Percentiles rank a stretch among this genome's conserved stretches.
Evolutionary conservation across 2,888 invertebrate genomes (phyloP).

Genomic region (Siphlonurus alternatus): DNA sequence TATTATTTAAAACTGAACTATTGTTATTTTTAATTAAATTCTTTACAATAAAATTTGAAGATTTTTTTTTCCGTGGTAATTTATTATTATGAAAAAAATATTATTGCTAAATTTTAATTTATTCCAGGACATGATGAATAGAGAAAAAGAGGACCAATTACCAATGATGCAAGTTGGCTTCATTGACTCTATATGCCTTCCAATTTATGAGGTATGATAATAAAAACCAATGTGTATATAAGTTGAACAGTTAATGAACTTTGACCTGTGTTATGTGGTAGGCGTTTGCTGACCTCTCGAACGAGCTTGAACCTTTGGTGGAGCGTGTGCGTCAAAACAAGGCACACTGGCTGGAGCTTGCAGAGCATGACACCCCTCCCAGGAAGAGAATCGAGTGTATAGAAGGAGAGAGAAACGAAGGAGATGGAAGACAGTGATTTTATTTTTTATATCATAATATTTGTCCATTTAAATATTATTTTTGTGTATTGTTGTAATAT

Average conservation of each 20-base stretch:
- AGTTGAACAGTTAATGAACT: conserved; percentile 2
- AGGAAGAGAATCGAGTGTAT: not conserved
- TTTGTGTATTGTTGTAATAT: too few relatives aligned
- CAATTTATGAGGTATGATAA: conserved; percentile 69
- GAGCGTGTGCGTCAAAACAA: conserved; percentile 70
- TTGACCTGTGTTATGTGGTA: conserved; percentile 28
- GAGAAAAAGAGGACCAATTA: conserved; percentile 84
- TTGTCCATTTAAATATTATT: too few relatives aligned
- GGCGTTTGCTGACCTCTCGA: conserved; percentile 72
- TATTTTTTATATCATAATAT: too few relatives aligned
- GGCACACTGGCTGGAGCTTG: conserved; percentile 65
- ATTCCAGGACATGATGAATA: conserved; percentile 80
- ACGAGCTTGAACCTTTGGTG: conserved; percentile 59
- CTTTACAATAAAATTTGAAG: too few relatives aligned
- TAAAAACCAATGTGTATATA: not conserved
- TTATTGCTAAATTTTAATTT: conserved; percentile 14
- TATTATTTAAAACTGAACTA: not conserved
- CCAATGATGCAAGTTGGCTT: conserved; percentile 93
- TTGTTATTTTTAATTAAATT: too few relatives aligned
- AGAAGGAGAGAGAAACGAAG: conserved; percentile 1
- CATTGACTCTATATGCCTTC: conserved; percentile 86
- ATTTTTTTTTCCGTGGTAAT: too few relatives aligned
- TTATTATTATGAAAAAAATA: not conserved
- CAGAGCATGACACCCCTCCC: conserved; percentile 21
- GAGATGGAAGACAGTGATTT: conserved; percentile 2